Evolutionary conservation across 2,113 vertebrate species (phyloP), one percentile per base, ranked within the genome.

Genomic region (Gasterosteus aculeatus): DNA sequence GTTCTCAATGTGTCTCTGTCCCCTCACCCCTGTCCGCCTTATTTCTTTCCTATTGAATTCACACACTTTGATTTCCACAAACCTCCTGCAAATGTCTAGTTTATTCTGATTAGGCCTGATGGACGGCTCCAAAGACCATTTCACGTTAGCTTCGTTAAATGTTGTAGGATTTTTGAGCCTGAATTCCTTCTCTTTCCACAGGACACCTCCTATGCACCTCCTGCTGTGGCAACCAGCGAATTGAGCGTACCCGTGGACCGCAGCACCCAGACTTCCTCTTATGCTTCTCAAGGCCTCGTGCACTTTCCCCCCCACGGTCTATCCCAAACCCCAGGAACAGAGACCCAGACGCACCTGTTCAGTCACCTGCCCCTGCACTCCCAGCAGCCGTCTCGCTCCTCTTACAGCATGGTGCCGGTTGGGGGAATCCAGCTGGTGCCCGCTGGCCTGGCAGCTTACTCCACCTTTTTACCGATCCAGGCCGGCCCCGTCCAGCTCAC

Each of bases 281-380:
- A 49, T 79, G 0, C 86, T 7, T 88, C 87, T 0, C 95, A 94
- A 18, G 93, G 90, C 61, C 91, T 93, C 41, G 82, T 72, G 3
- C 91, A 90, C 3, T 87, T 84, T 5, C 80, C 90, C n/a, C 79
- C 69, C 0, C 94, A 82, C 29, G 86, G 62, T 0, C 5, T 90
- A 0, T 9, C 90, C 12, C 88, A 84, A 0, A 78, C 91, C 42
- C 57, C n/a, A 0, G 88, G 93, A 64, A 38, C 93, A 18, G 85
- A 81, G 88, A 15, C 94, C 77, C 81, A 95, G 91, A 68, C 92
- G 15, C 97, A 94, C 80, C 88, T 99, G 78, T 99, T 98, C 81
- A 99, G 97, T 87, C 98, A 99, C 92, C 95, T 99, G 6, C 98
- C 97, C 18, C 82, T 97, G 90, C 98, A 99, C 86, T 99, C 98